These are phyloP conservation scores for Syngnathoides biaculeatus DNA, from an alignment of 2,113 vertebrate species.

Conservation along the genomic window DNA sequence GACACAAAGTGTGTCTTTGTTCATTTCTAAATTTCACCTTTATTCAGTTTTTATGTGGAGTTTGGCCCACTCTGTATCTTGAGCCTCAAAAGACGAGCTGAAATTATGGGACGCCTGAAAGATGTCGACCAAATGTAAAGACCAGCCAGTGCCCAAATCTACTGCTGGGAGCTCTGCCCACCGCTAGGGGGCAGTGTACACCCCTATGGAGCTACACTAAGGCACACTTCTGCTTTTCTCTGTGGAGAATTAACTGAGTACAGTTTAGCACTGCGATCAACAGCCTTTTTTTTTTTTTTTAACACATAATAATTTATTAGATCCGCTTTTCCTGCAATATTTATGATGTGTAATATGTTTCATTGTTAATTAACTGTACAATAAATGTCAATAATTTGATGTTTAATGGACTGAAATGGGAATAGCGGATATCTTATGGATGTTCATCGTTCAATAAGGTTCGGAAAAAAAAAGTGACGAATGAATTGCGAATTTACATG, in stretches of 20 bases:
- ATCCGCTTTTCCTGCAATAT: not conserved
- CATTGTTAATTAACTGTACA: not conserved
- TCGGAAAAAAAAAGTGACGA: too few species aligned
- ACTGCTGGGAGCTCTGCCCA: slow-evolving; percentile 22
- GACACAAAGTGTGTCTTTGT: not conserved
- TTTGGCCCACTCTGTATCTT: slow-evolving; percentile 89
- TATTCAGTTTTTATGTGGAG: slow-evolving; percentile 85
- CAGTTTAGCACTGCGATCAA: not conserved
- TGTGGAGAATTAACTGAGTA: slow-evolving; percentile 35
- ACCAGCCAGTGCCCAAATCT: slow-evolving; percentile 24
- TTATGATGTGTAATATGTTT: not conserved
- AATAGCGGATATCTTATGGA: not conserved
- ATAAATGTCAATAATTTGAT: not conserved
- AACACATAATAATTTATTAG: not conserved
- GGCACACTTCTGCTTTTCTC: slow-evolving; percentile 24
- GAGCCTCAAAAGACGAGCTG: slow-evolving; percentile 84
- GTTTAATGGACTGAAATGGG: too few species aligned
- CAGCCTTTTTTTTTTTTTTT: not conserved
- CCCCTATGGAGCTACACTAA: slow-evolving; percentile 15
- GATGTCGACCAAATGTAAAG: slow-evolving; percentile 42
- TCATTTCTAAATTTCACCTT: slow-evolving; percentile 1
- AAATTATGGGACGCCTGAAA: slow-evolving; percentile 45
- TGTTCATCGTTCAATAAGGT: not conserved
- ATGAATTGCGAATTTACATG: not conserved
- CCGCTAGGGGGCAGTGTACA: slow-evolving; percentile 18